Conservation (phyloP, 1,140 invertebrate species). For the Heliconius congener region DNA sequence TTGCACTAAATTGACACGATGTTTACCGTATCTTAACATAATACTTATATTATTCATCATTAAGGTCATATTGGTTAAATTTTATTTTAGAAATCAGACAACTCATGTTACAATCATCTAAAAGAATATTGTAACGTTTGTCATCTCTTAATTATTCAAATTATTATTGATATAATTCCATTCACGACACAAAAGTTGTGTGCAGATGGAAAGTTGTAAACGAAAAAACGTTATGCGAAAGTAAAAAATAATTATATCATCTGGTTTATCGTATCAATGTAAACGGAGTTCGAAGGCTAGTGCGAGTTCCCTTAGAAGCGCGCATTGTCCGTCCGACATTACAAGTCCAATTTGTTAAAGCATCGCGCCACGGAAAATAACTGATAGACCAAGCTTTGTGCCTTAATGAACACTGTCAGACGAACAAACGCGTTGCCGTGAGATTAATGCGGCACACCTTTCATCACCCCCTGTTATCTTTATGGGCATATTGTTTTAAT, state of each 20-base stretch:
- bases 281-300: neutral
- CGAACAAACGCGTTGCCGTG: constrained; percentile 57
- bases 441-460: constrained; percentile 65
- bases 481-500: constrained; percentile 59
- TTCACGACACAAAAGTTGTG: too few species aligned
- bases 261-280: neutral
- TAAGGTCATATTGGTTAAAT: too few species aligned
- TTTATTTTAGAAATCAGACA: too few species aligned
- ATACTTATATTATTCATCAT: neutral
- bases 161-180: too few species aligned
- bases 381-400: constrained; percentile 71
- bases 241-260: neutral
- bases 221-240: too few species aligned
- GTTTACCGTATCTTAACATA: neutral
- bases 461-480: constrained; percentile 59
- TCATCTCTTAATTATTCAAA: too few species aligned
- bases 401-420: constrained; percentile 72
- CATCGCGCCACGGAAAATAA: constrained; percentile 61
- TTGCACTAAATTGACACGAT: neutral
- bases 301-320: neutral
- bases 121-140: too few species aligned
- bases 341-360: constrained; percentile 62
- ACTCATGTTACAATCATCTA: too few species aligned
- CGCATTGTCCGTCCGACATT: constrained; percentile 58
- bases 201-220: too few species aligned